phyloP scores from a whole-genome alignment of 1,140 invertebrate species.

The Phymorhynchus buccinoides region DNA sequence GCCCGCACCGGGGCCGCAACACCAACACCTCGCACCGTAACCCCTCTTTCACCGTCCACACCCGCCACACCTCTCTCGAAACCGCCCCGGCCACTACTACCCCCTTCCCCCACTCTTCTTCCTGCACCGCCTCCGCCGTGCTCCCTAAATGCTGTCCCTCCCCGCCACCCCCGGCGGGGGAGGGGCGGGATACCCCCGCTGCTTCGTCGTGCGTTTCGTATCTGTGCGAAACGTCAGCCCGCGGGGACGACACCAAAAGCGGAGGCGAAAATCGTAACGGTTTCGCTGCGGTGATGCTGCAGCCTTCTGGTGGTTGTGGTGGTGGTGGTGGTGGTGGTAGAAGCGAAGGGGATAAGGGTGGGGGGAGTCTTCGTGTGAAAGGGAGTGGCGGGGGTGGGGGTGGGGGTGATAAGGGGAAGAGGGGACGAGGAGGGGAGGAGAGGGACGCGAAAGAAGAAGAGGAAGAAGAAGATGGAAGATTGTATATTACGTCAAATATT shows the following conservation, averaged over 20 bases:
- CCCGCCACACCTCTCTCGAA: not conserved
- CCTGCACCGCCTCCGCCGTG: too few relatives aligned
- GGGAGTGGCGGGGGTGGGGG: not conserved
- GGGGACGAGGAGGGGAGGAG: not conserved
- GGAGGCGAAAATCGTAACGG: too few relatives aligned
- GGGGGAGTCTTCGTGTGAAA: too few relatives aligned
- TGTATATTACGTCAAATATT: too few relatives aligned
- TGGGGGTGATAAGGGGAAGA: not conserved
- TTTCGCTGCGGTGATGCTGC: not conserved
- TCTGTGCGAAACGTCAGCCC: too few relatives aligned
- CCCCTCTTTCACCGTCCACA: too few relatives aligned
- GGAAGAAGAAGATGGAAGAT: not conserved
- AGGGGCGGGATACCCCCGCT: too few relatives aligned
- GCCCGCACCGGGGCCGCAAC: not conserved
- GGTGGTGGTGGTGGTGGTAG: not conserved
- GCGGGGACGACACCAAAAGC: too few relatives aligned
- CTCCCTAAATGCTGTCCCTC: constrained; percentile 1
- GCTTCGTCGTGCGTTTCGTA: too few relatives aligned
- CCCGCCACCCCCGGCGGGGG: not conserved
- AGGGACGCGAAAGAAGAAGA: too few relatives aligned
- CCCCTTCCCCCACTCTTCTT: too few relatives aligned
- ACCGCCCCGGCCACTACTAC: not conserved
- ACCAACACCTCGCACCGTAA: not conserved
- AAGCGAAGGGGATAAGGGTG: not conserved
- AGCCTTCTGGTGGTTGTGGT: not conserved